Evolutionary conservation across 2,888 invertebrate genomes (phyloP), one percentile per base, ranked within the genome.

Genomic region (Drosophila bunnanda): DNA sequence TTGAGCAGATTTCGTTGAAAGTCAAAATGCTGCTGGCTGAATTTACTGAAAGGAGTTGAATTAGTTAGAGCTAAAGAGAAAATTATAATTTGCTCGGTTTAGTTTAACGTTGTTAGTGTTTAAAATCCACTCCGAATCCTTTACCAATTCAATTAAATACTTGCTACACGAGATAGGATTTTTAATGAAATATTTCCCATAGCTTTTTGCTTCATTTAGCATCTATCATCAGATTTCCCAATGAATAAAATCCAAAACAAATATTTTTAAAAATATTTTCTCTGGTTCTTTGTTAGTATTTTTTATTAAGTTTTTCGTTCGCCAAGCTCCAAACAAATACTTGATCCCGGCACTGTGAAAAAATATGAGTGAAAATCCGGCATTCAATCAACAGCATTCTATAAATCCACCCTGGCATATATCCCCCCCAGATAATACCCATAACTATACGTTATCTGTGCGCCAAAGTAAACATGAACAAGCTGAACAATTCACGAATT

Each of bases 381-480:
- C 66, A 55, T 67, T 67, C 65, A 67, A 67, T 67, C 66, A 67
- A 65, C 65, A 15, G 41, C 41, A 28, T 57, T 54, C 53, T 53
- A 64, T 71, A 64, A 72, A 64, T 70, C 72, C 72, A 43, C 28
- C 25, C 8, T 4, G 32, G 32, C 48, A 62, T 53, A 70, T 62
- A 43, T 43, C 25, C 4, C 30, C 54, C 55, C 60, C 32, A 32
- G 34, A 71, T 71, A 71, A 60, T 50, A 28, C 60, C 68, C 72
- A 72, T 71, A 72, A 72, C 72, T 71, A 57, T 64, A 30, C 57
- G 57, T 43, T 72, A 71, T 72, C 72, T 71, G 54, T 17, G 15
- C 39, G n/a, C 12, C 32, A 60, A 60, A 69, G 60, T 69, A 59
- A 70, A 68, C 58, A 67, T 50, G n/a, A 53, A 54, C 53, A 61